A percentile compares a stretch with the other conserved stretches of the same genome.
Evolutionary conservation across 2,113 vertebrate species (phyloP).

Genomic region (Dasyornis broadbenti): DNA sequence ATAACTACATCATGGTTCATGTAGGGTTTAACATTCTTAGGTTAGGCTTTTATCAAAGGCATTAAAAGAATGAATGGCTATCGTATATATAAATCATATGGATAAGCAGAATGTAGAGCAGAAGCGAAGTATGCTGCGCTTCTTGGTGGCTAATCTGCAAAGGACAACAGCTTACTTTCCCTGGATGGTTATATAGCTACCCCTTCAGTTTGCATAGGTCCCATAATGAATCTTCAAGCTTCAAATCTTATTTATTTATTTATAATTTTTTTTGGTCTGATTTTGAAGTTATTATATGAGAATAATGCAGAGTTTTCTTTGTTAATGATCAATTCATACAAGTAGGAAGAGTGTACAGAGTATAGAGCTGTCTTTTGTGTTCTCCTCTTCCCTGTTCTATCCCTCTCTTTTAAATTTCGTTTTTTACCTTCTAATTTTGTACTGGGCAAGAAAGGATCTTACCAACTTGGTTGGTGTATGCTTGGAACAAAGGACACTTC

Average conservation of each 20-base stretch:
- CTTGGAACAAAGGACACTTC: not conserved
- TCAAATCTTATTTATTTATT: not conserved
- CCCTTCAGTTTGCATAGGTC: not conserved
- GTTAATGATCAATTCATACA: not conserved
- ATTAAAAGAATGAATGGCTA: slow-evolving; percentile 36
- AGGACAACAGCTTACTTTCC: not conserved
- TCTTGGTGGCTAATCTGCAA: not conserved
- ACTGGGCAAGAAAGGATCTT: not conserved
- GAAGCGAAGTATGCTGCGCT: not conserved
- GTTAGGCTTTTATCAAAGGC: slow-evolving; percentile 48
- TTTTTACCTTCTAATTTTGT: not conserved
- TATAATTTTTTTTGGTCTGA: not conserved
- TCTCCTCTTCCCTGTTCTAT: fast-evolving
- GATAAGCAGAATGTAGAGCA: not conserved
- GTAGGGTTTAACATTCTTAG: slow-evolving; percentile 58
- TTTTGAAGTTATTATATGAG: not conserved
- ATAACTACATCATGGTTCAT: slow-evolving; percentile 39
- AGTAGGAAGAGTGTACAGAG: not conserved
- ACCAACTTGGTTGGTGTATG: not conserved
- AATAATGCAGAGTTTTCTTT: not conserved
- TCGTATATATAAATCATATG: not conserved
- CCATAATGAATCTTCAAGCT: not conserved
- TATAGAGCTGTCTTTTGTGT: not conserved
- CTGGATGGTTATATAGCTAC: not conserved
- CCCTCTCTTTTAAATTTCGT: fast-evolving